phyloP scores from a whole-genome alignment of 2,113 vertebrate species.

The Syngnathus typhle region DNA sequence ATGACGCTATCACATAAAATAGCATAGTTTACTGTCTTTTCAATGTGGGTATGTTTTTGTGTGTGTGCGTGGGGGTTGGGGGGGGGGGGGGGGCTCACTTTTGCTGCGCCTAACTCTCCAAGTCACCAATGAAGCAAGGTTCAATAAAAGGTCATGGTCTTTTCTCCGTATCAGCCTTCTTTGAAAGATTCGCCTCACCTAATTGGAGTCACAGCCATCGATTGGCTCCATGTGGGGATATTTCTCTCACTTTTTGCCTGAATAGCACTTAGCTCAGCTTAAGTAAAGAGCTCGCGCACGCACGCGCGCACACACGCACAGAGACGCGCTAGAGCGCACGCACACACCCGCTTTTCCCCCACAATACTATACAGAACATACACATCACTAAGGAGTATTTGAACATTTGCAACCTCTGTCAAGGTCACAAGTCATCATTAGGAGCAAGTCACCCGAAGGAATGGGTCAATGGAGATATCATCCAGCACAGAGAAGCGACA shows the following conservation, averaged over 20 bases:
- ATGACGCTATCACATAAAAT: not conserved
- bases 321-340: no score
- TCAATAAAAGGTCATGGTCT: conserved; percentile 43
- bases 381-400: conserved; percentile 26
- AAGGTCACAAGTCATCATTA: conserved; percentile 41
- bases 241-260: conserved; percentile 40
- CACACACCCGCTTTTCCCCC: not conserved
- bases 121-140: conserved; percentile 13
- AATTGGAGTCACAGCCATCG: conserved; percentile 61
- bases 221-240: conserved; percentile 33
- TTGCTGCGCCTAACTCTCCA: not conserved
- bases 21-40: not conserved
- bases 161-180: conserved; percentile 19
- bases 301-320: not conserved
- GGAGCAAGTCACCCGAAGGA: not conserved
- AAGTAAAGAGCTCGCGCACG: conserved; percentile 3
- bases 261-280: conserved; percentile 51
- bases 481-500: not conserved
- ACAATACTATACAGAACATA: not conserved
- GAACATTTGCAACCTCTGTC: conserved; percentile 31
- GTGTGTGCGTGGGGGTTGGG: not conserved
- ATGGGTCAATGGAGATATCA: not conserved
- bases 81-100: no score
- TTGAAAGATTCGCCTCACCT: conserved; percentile 44
- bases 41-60: not conserved